phyloP scores from a whole-genome alignment of 2,797 vertebrate genomes.

The Oreochromis grahami region DNA sequence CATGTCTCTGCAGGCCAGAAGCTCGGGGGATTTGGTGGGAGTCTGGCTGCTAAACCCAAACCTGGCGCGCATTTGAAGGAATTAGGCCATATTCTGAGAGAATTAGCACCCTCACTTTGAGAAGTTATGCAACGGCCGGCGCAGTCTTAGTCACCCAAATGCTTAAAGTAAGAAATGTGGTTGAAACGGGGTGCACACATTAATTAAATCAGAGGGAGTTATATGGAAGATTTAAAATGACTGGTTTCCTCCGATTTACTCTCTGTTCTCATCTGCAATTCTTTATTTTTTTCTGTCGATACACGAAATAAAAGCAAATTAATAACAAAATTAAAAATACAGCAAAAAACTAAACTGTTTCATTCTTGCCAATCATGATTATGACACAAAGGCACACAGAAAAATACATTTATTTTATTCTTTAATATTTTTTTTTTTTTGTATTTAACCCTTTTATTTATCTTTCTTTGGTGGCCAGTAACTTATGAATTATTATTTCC shows the following conservation, averaged over 20 bases:
- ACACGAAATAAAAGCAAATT: neutral
- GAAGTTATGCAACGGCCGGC: constrained; percentile 18
- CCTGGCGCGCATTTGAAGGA: constrained; percentile 9
- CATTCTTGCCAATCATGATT: neutral
- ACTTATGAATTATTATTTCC: neutral
- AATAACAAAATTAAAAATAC: neutral
- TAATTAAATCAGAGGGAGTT: neutral
- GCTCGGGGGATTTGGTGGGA: constrained; percentile 25
- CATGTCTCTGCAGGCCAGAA: neutral
- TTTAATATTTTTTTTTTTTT: neutral
- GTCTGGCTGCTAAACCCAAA: constrained; percentile 20
- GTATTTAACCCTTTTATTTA: neutral
- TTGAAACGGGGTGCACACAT: neutral
- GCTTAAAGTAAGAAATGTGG: neutral
- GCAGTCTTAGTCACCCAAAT: neutral
- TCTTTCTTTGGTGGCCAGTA: neutral
- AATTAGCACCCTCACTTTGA: constrained; percentile 20
- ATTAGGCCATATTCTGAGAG: constrained; percentile 10
- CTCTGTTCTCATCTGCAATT: neutral
- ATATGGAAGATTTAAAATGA: neutral
- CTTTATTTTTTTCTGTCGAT: neutral
- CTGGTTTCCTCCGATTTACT: neutral
- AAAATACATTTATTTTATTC: neutral
- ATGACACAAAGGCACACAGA: neutral
- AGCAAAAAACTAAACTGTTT: neutral